phyloP scores from a whole-genome alignment of 2,888 invertebrate genomes.

The Camponotus fellah region DNA sequence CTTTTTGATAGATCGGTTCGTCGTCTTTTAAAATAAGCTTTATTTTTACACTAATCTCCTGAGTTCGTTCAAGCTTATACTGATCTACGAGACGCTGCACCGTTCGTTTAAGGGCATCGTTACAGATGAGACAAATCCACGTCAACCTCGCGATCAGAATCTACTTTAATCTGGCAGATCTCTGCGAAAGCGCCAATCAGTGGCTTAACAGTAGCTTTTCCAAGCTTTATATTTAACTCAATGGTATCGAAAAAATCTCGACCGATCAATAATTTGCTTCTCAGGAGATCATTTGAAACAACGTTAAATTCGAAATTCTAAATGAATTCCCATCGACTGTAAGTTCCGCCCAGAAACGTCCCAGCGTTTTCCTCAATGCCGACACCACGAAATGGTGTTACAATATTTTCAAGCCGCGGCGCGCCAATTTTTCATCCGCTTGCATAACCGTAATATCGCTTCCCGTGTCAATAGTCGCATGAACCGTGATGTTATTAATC shows the following conservation, averaged over 20 bases:
- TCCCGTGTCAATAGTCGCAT: background rate
- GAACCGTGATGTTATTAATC: background rate
- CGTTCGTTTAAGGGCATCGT: no score
- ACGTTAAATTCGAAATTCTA: background rate
- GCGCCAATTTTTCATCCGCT: background rate
- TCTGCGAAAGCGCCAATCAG: background rate
- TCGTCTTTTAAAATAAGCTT: conserved; percentile 46
- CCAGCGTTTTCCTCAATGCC: background rate
- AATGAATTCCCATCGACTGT: background rate
- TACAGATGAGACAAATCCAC: no score
- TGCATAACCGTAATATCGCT: background rate
- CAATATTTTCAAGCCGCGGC: background rate
- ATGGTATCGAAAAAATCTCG: background rate
- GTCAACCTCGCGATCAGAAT: no score
- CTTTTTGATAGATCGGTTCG: background rate
- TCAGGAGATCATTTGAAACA: background rate
- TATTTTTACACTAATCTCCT: conserved; percentile 14
- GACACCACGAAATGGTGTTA: background rate
- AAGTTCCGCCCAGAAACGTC: background rate
- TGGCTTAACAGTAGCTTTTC: background rate
- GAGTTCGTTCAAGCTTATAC: no score
- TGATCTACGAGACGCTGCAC: no score
- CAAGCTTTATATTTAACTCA: background rate
- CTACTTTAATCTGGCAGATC: background rate
- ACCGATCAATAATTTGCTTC: background rate